Evolutionary conservation across 2,888 invertebrate species (phyloP).

Genomic region (Platynereis dumerilii): DNA sequence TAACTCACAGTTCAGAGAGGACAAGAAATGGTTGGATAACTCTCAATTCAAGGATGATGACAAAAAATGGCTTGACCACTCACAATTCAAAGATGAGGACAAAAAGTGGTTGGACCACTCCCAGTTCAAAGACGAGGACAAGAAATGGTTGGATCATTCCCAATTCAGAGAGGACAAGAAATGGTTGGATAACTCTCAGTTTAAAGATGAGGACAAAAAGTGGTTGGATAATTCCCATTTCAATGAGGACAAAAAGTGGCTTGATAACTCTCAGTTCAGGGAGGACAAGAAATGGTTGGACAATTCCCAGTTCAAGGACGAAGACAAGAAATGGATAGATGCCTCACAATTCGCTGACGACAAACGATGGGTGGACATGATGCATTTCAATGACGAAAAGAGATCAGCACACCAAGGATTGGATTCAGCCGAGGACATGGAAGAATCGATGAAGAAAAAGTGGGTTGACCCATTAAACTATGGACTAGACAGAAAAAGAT

Average conservation of each 20-base stretch:
- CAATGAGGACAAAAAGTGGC: conserved; percentile 5
- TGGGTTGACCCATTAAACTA: conserved; percentile 5
- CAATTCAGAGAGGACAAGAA: conserved; percentile 1
- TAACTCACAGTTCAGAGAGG: neutral
- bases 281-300: conserved; percentile 7
- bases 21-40: conserved; percentile 3
- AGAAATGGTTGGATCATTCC: conserved; percentile 7
- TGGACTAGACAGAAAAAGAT: conserved; percentile 6
- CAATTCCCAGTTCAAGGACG: conserved; percentile 8
- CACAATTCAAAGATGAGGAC: conserved; percentile 3
- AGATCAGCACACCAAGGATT: neutral
- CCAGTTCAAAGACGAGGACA: neutral
- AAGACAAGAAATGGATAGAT: conserved; percentile 8
- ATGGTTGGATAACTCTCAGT: conserved; percentile 6
- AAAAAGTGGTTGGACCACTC: conserved; percentile 6
- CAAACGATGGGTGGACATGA: conserved; percentile 1
- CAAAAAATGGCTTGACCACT: conserved; percentile 6
- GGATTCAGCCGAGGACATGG: neutral
- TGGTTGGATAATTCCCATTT: conserved; percentile 4
- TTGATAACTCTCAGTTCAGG: conserved; percentile 4
- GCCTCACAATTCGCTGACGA: conserved; percentile 1
- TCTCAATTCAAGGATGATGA: conserved; percentile 2
- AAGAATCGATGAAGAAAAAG: neutral
- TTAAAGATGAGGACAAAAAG: conserved; percentile 4
- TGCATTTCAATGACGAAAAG: conserved; percentile 5